These are phyloP conservation scores for Morus bassanus DNA, from an alignment of 2,797 vertebrate species.

Conservation along the genomic window DNA sequence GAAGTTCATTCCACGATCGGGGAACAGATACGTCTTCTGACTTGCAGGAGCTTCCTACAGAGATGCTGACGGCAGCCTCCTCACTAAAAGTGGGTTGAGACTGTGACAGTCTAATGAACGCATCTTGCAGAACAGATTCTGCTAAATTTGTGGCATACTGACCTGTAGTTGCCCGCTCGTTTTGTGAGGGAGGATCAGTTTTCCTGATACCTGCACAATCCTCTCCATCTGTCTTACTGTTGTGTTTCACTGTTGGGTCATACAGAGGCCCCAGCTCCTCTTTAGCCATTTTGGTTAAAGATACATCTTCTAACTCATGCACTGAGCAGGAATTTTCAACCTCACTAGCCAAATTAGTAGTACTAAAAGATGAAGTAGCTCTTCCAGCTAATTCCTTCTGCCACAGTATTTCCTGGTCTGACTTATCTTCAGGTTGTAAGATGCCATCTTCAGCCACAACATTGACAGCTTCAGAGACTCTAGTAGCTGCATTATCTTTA, in stretches of 20 bases:
- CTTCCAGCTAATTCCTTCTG: constrained; percentile 34
- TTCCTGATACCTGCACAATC: neutral
- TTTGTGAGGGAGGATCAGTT: constrained; percentile 25
- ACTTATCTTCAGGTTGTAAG: constrained; percentile 16
- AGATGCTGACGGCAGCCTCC: constrained; percentile 82
- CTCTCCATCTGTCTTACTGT: neutral
- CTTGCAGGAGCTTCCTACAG: constrained; percentile 63
- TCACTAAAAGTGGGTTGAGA: constrained; percentile 82
- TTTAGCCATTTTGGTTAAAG: constrained; percentile 32
- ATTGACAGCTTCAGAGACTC: constrained; percentile 38
- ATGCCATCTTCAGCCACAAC: constrained; percentile 58
- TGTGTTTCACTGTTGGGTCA: neutral
- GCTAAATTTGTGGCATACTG: constrained; percentile 93
- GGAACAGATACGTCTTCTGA: constrained; percentile 69
- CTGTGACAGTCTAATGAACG: constrained; percentile 92
- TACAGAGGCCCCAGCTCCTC: neutral
- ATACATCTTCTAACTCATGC: neutral
- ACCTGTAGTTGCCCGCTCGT: constrained; percentile 80
- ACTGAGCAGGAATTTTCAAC: neutral
- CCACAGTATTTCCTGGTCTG: constrained; percentile 3
- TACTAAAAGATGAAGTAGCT: neutral
- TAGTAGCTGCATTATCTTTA: neutral
- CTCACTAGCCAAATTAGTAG: neutral
- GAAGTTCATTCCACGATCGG: constrained; percentile 88
- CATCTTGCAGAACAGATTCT: constrained; percentile 95